phyloP scores from a whole-genome alignment of 2,113 vertebrate genomes.

The Jaculus jaculus region DNA sequence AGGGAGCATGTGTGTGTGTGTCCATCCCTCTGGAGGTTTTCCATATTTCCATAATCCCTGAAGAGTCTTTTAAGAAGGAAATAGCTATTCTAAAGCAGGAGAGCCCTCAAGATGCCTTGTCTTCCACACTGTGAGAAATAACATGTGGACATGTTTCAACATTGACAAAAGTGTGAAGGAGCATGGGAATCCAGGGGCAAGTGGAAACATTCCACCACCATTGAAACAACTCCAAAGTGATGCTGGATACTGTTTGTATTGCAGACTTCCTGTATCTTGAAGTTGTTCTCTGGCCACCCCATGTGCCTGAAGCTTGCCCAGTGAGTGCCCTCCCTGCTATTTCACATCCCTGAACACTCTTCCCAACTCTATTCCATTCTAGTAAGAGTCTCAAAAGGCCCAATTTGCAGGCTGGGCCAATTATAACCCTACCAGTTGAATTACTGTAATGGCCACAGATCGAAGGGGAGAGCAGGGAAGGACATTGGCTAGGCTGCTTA shows the following conservation, averaged over 20 bases:
- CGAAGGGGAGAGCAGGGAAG: not conserved
- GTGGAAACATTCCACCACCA: not conserved
- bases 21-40: not conserved
- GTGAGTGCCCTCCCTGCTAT: not conserved
- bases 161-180: not conserved
- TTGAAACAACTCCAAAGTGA: not conserved
- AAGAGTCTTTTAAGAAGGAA: not conserved
- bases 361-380: not conserved
- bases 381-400: not conserved
- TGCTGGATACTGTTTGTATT: not conserved
- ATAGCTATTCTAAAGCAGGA: not conserved
- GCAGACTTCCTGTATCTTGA: not conserved
- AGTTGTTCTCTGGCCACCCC: not conserved
- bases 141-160: not conserved
- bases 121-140: not conserved
- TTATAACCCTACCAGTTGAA: not conserved
- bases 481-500: too few species aligned
- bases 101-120: not conserved
- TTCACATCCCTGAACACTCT: not conserved
- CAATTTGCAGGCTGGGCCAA: not conserved
- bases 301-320: not conserved
- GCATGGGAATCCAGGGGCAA: not conserved
- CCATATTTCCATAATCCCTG: not conserved
- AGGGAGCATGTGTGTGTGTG: not conserved
- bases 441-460: not conserved